These are phyloP conservation scores for Anguilla japonica DNA, from an alignment of 2,113 vertebrate species.

Conservation along the genomic window DNA sequence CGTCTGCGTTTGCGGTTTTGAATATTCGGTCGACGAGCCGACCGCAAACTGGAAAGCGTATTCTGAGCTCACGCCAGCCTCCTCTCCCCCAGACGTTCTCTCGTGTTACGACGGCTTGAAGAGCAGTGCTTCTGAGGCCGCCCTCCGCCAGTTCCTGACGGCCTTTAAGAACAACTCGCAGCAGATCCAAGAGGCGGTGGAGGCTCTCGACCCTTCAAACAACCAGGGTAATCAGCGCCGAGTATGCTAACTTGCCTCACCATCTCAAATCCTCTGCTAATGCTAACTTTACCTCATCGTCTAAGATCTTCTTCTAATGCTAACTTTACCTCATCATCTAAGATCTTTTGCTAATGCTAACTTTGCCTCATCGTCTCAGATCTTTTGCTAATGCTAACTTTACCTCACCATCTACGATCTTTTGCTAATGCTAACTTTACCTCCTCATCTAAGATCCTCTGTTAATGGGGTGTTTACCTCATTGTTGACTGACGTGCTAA, in stretches of 20 bases:
- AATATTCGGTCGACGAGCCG: background rate
- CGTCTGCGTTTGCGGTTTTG: background rate
- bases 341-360: background rate
- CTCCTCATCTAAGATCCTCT: too few relatives aligned
- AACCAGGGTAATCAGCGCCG: constrained; percentile 45
- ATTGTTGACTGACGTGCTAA: background rate
- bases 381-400: background rate
- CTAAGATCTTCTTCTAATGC: background rate
- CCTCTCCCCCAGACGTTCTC: constrained; percentile 51
- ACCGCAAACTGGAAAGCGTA: too few relatives aligned
- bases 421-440: too few relatives aligned
- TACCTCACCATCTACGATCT: too few relatives aligned
- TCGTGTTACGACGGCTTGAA: constrained; percentile 54
- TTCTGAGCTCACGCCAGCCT: background rate
- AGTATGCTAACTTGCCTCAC: background rate
- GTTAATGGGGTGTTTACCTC: background rate
- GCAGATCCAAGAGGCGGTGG: constrained; percentile 51
- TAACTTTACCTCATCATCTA: too few relatives aligned
- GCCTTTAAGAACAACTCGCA: constrained; percentile 57
- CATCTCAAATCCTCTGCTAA: background rate
- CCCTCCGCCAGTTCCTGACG: constrained; percentile 50
- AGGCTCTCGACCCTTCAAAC: constrained; percentile 52
- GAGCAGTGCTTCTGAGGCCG: constrained; percentile 44
- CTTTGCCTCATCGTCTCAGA: too few relatives aligned
- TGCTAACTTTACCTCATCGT: background rate